Conservation (phyloP, 2,888 invertebrate genomes). For the Proisotoma minuta region DNA sequence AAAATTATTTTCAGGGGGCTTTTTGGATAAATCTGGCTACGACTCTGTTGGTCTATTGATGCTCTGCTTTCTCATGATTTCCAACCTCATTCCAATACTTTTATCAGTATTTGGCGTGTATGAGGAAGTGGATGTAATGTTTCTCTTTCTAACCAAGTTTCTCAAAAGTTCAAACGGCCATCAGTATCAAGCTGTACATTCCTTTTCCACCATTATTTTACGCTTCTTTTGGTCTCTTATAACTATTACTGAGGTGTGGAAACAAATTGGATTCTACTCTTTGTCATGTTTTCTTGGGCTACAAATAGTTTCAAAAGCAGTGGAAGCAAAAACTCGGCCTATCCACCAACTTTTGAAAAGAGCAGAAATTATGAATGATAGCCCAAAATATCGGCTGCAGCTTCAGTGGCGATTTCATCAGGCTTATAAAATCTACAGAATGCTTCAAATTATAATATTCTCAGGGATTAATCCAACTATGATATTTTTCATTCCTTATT, state of each 20-base stretch:
- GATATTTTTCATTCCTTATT: constrained; percentile 5
- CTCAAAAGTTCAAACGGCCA: too few species aligned
- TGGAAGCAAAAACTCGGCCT: background rate
- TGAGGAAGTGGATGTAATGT: background rate
- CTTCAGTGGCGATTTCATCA: constrained; percentile 9
- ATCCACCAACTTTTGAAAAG: background rate
- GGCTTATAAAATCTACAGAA: constrained; percentile 4
- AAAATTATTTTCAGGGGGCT: background rate
- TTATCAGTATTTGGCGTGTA: constrained; percentile 5
- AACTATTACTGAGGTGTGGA: constrained; percentile 9
- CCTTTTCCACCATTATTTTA: background rate
- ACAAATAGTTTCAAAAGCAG: constrained; percentile 10
- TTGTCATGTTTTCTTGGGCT: constrained; percentile 4
- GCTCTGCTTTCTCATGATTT: constrained; percentile 2
- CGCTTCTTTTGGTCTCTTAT: background rate
- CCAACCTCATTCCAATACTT: background rate
- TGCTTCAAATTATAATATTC: constrained; percentile 7
- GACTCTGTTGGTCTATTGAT: constrained; percentile 6
- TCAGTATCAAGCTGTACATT: background rate
- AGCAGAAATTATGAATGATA: background rate
- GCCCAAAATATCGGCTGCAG: background rate
- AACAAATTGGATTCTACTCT: constrained; percentile 11
- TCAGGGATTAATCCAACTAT: constrained; percentile 1
- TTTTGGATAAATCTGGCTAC: background rate
- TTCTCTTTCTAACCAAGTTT: background rate